phyloP scores from a whole-genome alignment of 1,140 invertebrate genomes.

The Ips typographus region DNA sequence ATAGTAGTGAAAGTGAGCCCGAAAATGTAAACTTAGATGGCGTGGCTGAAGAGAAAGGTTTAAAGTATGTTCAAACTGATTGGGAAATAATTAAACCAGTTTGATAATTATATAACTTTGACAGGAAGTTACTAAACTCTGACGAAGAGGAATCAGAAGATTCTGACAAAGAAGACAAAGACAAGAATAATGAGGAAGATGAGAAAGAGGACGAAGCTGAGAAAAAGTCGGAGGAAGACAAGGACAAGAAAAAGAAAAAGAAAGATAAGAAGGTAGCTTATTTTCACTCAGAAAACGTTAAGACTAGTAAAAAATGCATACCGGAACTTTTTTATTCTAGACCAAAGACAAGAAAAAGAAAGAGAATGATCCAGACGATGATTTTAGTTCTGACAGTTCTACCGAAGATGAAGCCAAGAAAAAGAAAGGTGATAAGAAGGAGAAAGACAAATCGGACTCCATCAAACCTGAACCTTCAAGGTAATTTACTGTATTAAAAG shows the following conservation, averaged over 20 bases:
- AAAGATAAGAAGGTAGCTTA: constrained; percentile 59
- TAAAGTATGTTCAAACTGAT: constrained; percentile 56
- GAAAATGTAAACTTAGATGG: constrained; percentile 59
- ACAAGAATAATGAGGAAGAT: constrained; percentile 57
- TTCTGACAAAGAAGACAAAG: constrained; percentile 61
- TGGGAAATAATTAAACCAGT: neutral
- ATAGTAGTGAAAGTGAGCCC: constrained; percentile 78
- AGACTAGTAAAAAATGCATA: neutral
- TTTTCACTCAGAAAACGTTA: neutral
- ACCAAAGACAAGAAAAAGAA: constrained; percentile 61
- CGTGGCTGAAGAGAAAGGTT: constrained; percentile 87
- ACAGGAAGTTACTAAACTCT: constrained; percentile 79
- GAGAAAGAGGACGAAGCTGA: constrained; percentile 65
- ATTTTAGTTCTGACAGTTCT: constrained; percentile 75
- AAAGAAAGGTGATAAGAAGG: constrained; percentile 45
- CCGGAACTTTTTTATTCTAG: constrained; percentile 7
- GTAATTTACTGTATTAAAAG: constrained; percentile 3
- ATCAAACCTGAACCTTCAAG: constrained; percentile 45
- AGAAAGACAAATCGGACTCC: constrained; percentile 55
- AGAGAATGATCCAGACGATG: constrained; percentile 66
- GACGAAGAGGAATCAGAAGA: constrained; percentile 79
- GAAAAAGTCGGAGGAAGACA: constrained; percentile 58
- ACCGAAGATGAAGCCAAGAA: constrained; percentile 65
- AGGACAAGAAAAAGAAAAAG: constrained; percentile 64
- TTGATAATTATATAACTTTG: neutral